Conservation (phyloP, 2,888 invertebrate species). For the Cerceris ruficornis region DNA sequence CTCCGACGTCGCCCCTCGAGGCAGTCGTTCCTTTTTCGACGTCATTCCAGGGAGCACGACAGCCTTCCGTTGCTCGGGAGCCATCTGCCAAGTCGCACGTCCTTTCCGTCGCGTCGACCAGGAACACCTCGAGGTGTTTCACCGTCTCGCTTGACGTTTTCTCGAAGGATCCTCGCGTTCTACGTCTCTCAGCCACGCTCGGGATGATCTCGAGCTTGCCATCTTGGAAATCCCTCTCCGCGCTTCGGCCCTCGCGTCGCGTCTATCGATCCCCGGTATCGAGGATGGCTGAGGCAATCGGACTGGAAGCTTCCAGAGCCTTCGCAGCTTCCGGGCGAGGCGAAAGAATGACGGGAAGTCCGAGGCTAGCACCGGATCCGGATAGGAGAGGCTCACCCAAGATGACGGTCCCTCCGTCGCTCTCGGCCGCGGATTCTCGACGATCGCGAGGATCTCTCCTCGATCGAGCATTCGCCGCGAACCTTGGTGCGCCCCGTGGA, state of each 20-base stretch:
- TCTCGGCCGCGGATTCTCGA: too few relatives aligned
- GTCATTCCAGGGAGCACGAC: slow-evolving; percentile 46
- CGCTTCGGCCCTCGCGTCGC: not conserved
- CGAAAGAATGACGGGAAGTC: too few relatives aligned
- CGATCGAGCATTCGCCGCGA: too few relatives aligned
- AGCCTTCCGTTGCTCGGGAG: slow-evolving; percentile 59
- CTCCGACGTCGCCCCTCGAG: not conserved
- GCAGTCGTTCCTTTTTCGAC: slow-evolving; percentile 56
- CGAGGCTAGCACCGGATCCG: too few relatives aligned
- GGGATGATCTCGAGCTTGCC: slow-evolving; percentile 19
- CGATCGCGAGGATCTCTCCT: too few relatives aligned
- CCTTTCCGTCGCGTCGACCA: slow-evolving; percentile 62
- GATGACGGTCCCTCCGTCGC: too few relatives aligned
- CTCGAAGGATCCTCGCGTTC: slow-evolving; percentile 28
- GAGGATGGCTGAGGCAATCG: too few relatives aligned
- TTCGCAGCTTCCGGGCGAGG: too few relatives aligned
- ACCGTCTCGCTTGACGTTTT: slow-evolving; percentile 50
- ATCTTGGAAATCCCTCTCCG: not conserved
- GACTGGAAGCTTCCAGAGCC: too few relatives aligned
- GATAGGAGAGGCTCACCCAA: too few relatives aligned
- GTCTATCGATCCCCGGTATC: too few relatives aligned
- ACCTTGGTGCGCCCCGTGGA: too few relatives aligned
- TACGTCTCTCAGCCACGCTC: not conserved
- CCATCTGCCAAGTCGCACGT: slow-evolving; percentile 68
- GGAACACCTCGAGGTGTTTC: slow-evolving; percentile 55